A percentile compares a stretch with the other conserved stretches of the same genome.
Evolutionary conservation across 53 echinoderm and acorn worm species (phyloP).

Genomic region (Apostichopus leukothele): DNA sequence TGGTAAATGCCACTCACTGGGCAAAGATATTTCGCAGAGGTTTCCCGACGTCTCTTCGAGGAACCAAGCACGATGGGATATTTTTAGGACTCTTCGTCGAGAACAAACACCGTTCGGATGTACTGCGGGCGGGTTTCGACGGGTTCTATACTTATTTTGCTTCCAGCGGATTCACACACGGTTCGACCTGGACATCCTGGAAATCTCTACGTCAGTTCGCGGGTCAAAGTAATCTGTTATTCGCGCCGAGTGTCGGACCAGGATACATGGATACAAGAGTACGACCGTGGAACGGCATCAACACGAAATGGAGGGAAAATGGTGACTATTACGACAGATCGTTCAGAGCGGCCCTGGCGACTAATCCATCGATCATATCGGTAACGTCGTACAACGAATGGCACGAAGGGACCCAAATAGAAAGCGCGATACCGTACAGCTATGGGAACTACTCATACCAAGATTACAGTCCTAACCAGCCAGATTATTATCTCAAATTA

Average conservation of each 20-base stretch:
- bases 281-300: slow-evolving; percentile 84
- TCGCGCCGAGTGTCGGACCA: slow-evolving; percentile 90
- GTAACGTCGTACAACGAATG: slow-evolving; percentile 97
- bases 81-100: slow-evolving; percentile 81
- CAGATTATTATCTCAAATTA: slow-evolving; percentile 70
- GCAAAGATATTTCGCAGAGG: slow-evolving; percentile 62
- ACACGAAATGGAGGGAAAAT: slow-evolving; percentile 64
- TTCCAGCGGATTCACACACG: slow-evolving; percentile 77
- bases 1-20: slow-evolving; percentile 66
- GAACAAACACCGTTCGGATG: slow-evolving; percentile 64
- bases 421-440: slow-evolving; percentile 68
- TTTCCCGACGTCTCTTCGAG: slow-evolving; percentile 58
- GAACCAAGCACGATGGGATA: slow-evolving; percentile 73
- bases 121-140: slow-evolving; percentile 66
- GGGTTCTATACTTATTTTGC: slow-evolving; percentile 98
- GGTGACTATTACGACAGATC: slow-evolving; percentile 76
- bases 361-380: slow-evolving; percentile 68
- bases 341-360: slow-evolving; percentile 63
- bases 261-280: slow-evolving; percentile 82
- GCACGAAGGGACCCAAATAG: slow-evolving; percentile 97
- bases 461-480: slow-evolving; percentile 66
- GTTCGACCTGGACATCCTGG: slow-evolving; percentile 86
- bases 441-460: slow-evolving; percentile 55
- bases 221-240: slow-evolving; percentile 56
- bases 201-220: slow-evolving; percentile 66